These are phyloP conservation scores for Euleptes europaea DNA, from an alignment of 2,113 vertebrate genomes.

Conservation along the genomic window DNA sequence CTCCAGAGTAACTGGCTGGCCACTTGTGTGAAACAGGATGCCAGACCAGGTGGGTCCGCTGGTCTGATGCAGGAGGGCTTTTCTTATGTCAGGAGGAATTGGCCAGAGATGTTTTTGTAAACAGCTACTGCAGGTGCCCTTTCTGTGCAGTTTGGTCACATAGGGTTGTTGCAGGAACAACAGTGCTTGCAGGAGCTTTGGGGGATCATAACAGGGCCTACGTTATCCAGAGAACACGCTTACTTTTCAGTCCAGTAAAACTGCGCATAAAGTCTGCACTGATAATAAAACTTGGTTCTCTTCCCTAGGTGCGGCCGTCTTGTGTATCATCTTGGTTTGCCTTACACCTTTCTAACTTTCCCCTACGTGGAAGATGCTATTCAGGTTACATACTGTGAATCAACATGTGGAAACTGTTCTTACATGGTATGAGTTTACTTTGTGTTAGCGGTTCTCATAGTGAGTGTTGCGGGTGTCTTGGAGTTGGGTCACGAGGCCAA, in stretches of 20 bases:
- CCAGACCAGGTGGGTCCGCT: too few species aligned
- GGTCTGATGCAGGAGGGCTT: too few species aligned
- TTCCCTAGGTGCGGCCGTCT: conserved; percentile 87
- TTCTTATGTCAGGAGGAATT: background rate
- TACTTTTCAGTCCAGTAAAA: background rate
- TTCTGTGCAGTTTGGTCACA: background rate
- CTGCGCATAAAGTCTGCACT: background rate
- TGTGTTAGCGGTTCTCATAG: background rate
- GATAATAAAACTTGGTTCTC: conserved; percentile 32
- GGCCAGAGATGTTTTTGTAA: background rate
- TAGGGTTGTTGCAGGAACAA: background rate
- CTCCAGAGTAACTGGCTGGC: too few species aligned
- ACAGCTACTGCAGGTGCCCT: background rate
- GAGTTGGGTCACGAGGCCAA: too few species aligned
- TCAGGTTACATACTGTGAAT: conserved; percentile 84
- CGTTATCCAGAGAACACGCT: background rate
- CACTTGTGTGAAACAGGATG: too few species aligned
- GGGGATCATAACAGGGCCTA: background rate
- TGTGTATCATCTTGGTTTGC: conserved; percentile 85
- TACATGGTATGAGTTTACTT: conserved; percentile 73
- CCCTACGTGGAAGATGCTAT: conserved; percentile 86
- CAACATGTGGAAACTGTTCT: conserved; percentile 85
- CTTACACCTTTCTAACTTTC: conserved; percentile 83
- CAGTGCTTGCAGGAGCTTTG: background rate
- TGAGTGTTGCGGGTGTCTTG: too few species aligned